Evolutionary conservation across 1,140 invertebrate species (phyloP).

Genomic region (Streblospio benedicti): DNA sequence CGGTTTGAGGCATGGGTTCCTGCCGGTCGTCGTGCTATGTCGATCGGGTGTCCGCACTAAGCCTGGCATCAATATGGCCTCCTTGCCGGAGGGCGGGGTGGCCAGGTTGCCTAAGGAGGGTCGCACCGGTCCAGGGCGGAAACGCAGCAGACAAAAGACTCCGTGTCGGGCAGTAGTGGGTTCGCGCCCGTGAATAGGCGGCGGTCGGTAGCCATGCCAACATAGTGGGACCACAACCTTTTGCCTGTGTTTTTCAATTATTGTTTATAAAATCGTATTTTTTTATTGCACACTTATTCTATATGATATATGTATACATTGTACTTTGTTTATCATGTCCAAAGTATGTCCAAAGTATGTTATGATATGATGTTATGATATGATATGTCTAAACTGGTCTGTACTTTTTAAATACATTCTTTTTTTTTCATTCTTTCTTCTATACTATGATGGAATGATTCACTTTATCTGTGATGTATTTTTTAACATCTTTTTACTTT

Average conservation of each 20-base stretch:
- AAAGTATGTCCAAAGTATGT: too few relatives aligned
- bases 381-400: too few relatives aligned
- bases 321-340: too few relatives aligned
- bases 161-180: constrained; percentile 93
- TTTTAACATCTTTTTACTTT: too few relatives aligned
- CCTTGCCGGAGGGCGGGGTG: constrained; percentile 63
- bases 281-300: too few relatives aligned
- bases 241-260: too few relatives aligned
- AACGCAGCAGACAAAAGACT: constrained; percentile 93
- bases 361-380: too few relatives aligned
- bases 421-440: too few relatives aligned
- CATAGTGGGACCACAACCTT: constrained; percentile 72
- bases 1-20: constrained; percentile 71
- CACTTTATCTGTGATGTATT: too few relatives aligned
- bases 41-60: constrained; percentile 55
- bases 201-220: constrained; percentile 71
- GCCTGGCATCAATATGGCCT: constrained; percentile 84
- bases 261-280: constrained; percentile 15
- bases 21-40: constrained; percentile 47
- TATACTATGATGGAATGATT: too few relatives aligned
- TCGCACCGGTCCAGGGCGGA: constrained; percentile 91
- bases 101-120: constrained; percentile 84
- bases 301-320: too few relatives aligned
- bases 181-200: constrained; percentile 88
- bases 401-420: too few relatives aligned